Base-by-base conservation (phyloP, 2,888 invertebrate genomes). In the Polyommatus icarus region DNA sequence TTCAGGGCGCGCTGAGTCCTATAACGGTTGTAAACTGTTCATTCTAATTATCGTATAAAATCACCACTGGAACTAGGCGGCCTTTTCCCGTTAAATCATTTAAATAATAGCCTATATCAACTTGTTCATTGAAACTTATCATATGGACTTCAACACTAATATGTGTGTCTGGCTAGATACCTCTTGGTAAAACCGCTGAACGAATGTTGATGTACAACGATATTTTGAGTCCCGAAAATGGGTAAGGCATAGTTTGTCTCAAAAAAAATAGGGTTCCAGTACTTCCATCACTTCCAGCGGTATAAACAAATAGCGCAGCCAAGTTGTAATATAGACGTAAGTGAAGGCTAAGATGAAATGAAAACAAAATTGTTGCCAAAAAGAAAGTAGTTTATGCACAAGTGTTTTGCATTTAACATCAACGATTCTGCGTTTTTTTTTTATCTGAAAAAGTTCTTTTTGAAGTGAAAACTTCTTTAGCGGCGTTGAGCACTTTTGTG, bases 1-100 rank as follows among this genome's bases (percentile, higher is more conserved):
- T 79, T 78, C 75, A 59, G 76, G 75, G 50, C 76, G 76, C 72
- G 75, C 46, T 40, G 50, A 76, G 76, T 78, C 78, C 76, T 78
- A 76, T 77, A 78, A 71, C 78, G 24, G 71, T 75, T 71, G 46
- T 40, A n/a, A 40, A 72, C 72, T 72, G 67, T 67, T 29, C 67
- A 67, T 67, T 67, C 67, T 67, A 67, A 67, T 32, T 67, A 67
- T 67, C 67, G 67, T 67, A 67, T 67, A 67, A 67, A 67, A 67
- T 32, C 67, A 18, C 67, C 67, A 67, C 6, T 67, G 29, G 67
- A 67, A 67, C 67, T 67, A 67, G 29, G 29, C 32, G 67, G 67
- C 24, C 61, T 24, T 24, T 67, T 67, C 67, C 67, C 67, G 67
- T 67, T 67, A 67, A 67, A 67, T 67, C 29, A 67, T 67, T 67